Evolutionary conservation across 1,140 invertebrate species (phyloP), one percentile per base, ranked within the genome.

Genomic region (Trachymyrmex septentrionalis): DNA sequence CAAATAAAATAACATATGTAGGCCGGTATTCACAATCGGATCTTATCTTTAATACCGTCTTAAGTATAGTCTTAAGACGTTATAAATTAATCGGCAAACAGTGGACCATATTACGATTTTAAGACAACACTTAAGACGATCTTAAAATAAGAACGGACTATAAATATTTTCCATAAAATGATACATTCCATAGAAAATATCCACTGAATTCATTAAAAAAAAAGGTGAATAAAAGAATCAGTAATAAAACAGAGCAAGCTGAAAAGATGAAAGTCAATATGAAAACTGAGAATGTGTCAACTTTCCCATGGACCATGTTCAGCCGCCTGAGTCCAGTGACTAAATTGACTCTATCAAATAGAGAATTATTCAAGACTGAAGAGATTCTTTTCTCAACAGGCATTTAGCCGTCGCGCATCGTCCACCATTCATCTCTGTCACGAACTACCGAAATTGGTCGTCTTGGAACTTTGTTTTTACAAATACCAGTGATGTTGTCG

Each of bases 401-500:
- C 12, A 64, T 66, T 78, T 66, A 50, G 6, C 24, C 38, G 21
- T 57, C 71, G 9, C 10, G 9, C 71, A 24, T 53, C 9, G 27
- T 55, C 19, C 19, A 16, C 3, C 12, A n/a, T 5, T 73, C 16
- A 21, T 69, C 12, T 48, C 57, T 10, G 38, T 38, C n/a, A 7
- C 21, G 3, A 16, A 63, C 3, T 3, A 14, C 12, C 59, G 21
- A 48, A 50, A 50, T 53, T n/a, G n/a, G n/a, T n/a, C n/a, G 7
- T 10, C 44, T 50, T 24, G 12, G n/a, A 67, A 55, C 57, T 84
- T 84, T 61, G 53, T 86, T 87, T 77, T 69, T 77, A n/a, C 71
- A 21, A 44, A 77, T 86, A 50, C 73, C 75, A 77, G 67, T 69
- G 66, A 86, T 76, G 77, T n/a, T n/a, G n/a, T 55, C 34, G 59